These are phyloP conservation scores for Helostoma temminkii DNA, from an alignment of 2,797 vertebrate species.

Conservation along the genomic window DNA sequence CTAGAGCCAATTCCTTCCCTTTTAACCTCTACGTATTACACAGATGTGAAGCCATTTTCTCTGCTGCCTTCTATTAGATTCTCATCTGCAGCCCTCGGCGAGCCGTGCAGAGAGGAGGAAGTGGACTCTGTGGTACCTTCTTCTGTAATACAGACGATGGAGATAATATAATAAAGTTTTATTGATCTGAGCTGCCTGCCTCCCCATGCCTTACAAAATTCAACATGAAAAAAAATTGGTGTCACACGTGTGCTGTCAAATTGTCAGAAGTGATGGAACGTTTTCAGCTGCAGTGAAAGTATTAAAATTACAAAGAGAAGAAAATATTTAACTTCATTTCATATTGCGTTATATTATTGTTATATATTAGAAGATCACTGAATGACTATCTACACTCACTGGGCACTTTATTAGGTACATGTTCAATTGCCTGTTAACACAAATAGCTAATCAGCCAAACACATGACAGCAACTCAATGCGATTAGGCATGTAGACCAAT, in stretches of 20 bases:
- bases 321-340: too few species aligned
- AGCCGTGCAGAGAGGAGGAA: constrained; percentile 21
- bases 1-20: constrained; percentile 69
- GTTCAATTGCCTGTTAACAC: too few species aligned
- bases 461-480: too few species aligned
- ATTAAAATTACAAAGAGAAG: too few species aligned
- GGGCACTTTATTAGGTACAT: too few species aligned
- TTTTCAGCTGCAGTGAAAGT: neutral
- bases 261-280: too few species aligned
- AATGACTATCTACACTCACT: too few species aligned
- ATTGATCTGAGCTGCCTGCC: constrained; percentile 15
- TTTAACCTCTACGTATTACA: constrained; percentile 69
- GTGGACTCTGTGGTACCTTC: constrained; percentile 21
- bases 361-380: too few species aligned
- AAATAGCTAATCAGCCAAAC: too few species aligned
- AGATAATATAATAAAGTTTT: constrained; percentile 30
- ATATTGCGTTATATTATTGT: too few species aligned
- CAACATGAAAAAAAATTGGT: too few species aligned
- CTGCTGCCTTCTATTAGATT: constrained; percentile 62
- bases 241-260: neutral
- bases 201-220: neutral
- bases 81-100: constrained; percentile 53
- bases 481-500: too few species aligned
- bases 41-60: constrained; percentile 49
- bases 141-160: constrained; percentile 19